These are phyloP conservation scores for Drosophila truncata DNA, from an alignment of 1,140 invertebrate species.

Conservation along the genomic window DNA sequence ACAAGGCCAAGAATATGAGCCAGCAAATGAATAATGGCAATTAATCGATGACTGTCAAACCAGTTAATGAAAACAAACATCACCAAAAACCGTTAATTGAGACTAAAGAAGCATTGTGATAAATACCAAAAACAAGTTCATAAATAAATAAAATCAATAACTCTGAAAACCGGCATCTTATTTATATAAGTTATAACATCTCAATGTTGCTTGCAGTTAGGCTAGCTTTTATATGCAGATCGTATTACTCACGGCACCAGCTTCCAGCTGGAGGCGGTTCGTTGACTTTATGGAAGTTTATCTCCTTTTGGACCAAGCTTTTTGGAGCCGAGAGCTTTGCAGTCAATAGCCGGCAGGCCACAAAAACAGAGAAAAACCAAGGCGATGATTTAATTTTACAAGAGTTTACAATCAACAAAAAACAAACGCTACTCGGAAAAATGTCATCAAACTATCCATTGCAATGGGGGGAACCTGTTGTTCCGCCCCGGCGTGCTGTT, in stretches of 20 bases:
- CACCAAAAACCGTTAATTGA: slow-evolving; percentile 20
- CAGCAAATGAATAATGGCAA: slow-evolving; percentile 6
- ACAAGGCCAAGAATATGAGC: background rate
- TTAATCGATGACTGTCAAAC: slow-evolving; percentile 24
- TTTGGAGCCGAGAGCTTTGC: slow-evolving; percentile 5
- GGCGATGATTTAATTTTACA: slow-evolving; percentile 39
- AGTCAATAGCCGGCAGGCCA: slow-evolving; percentile 11
- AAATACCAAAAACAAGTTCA: slow-evolving; percentile 27
- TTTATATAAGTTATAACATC: slow-evolving; percentile 25
- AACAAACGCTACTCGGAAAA: slow-evolving; percentile 28
- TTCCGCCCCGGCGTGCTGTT: slow-evolving; percentile 8
- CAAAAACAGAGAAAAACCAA: slow-evolving; percentile 17
- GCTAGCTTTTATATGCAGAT: slow-evolving; percentile 1
- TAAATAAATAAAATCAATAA: slow-evolving; percentile 29
- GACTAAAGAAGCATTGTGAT: slow-evolving; percentile 17
- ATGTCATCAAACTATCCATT: slow-evolving; percentile 63
- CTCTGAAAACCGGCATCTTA: slow-evolving; percentile 21
- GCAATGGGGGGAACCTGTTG: slow-evolving; percentile 46
- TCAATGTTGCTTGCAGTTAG: slow-evolving; percentile 6
- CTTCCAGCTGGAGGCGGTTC: background rate
- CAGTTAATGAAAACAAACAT: slow-evolving; percentile 32
- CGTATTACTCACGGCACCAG: background rate
- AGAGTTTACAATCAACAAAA: slow-evolving; percentile 31
- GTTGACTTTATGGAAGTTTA: slow-evolving; percentile 8
- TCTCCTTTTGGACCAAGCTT: slow-evolving; percentile 3